phyloP scores from a whole-genome alignment of 2,888 invertebrate species.

The Meiosimyza decipiens region DNA sequence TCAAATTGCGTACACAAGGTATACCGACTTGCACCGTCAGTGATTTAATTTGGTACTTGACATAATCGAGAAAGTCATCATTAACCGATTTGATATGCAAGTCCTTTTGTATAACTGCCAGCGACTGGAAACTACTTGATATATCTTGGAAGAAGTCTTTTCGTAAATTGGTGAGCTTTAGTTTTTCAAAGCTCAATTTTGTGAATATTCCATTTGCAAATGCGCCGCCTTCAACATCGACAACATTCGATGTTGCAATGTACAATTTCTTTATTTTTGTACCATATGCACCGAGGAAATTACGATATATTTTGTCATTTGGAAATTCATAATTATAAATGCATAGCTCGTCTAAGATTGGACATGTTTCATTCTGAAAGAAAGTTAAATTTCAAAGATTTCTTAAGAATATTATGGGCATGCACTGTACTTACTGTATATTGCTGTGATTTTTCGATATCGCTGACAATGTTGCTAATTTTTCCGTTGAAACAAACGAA shows the following conservation, averaged over 20 bases:
- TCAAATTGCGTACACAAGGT: conserved; percentile 49
- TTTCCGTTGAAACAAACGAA: conserved; percentile 51
- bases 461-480: conserved; percentile 45
- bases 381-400: neutral
- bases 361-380: conserved; percentile 44
- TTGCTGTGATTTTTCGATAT: conserved; percentile 43
- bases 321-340: conserved; percentile 53
- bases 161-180: conserved; percentile 45
- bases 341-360: conserved; percentile 49
- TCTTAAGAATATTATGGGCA: neutral
- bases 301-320: conserved; percentile 45
- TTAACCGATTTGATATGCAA: conserved; percentile 40
- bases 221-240: conserved; percentile 48
- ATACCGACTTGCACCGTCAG: conserved; percentile 51
- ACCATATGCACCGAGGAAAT: conserved; percentile 50
- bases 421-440: neutral
- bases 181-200: conserved; percentile 50
- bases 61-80: conserved; percentile 49
- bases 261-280: conserved; percentile 46
- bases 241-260: conserved; percentile 50
- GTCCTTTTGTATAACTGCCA: conserved; percentile 50
- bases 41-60: conserved; percentile 52
- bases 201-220: conserved; percentile 51
- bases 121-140: conserved; percentile 37
- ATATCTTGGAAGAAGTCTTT: conserved; percentile 49